Base-by-base conservation (phyloP, 1,140 invertebrate species). In the Copidosoma floridanum region DNA sequence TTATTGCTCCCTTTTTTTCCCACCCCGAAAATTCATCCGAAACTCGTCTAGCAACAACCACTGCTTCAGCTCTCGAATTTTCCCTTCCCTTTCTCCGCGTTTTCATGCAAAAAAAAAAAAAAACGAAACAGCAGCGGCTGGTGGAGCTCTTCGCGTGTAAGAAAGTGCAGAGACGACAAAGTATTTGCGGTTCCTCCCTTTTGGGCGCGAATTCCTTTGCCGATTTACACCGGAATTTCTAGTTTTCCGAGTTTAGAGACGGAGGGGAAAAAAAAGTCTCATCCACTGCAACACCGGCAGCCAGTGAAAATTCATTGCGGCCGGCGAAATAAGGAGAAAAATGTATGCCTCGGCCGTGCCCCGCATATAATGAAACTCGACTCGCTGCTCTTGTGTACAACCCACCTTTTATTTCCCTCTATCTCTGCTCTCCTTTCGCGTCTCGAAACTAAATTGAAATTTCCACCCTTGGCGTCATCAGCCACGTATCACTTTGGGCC, bases 1-100 rank as follows among this genome's bases (percentile, higher is more conserved):
- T 91, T 59, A 40, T 47, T 43, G 27, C 27, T 14, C 18, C 16
- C 24, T 27, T 23, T n/a, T 8, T n/a, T 11, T 5, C 27, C 1
- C 14, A 23, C 44, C n/a, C 35, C 1, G 27, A 21, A n/a, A 52
- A 51, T 51, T 57, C 46, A 51, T 50, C 18, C 6, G 37, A 18
- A 27, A 32, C 37, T 41, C 7, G n/a, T n/a, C n/a, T n/a, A 10
- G 38, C 16, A 14, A 14, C 11, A 6, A 5, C 38, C 16, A 5
- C 38, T 16, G 38, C 16, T 52, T 21, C 20, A 7, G 11, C n/a
- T 20, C 47, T 50, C 48, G 47, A 47, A 47, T 54, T 48, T 60
- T 18, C 29, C 20, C 14, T 18, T 29, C 20, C 21, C 14, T 53
- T 27, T 26, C n/a, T 26, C 29, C 11, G 7, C 32, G 41, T 43